A percentile compares a stretch with the other conserved stretches of the same genome.
These are phyloP conservation scores for Hemiprocne comata DNA, from an alignment of 2,113 vertebrate genomes.

Conservation along the genomic window DNA sequence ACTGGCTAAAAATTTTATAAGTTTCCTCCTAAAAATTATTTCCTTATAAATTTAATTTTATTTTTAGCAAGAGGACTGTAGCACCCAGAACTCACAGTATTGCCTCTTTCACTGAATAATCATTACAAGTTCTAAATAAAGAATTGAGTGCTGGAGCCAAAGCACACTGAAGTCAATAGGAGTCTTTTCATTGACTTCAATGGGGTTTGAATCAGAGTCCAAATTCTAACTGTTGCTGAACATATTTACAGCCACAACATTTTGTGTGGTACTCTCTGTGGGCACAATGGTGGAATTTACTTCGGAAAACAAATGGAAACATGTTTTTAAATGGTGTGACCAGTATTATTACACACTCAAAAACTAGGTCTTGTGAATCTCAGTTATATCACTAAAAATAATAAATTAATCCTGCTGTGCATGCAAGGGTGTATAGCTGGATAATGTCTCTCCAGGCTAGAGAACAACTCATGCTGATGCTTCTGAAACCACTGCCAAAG, in stretches of 20 bases:
- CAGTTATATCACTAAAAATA: background rate
- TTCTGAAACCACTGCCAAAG: constrained; percentile 13
- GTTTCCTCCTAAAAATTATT: background rate
- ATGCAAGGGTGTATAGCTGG: background rate
- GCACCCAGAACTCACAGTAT: background rate
- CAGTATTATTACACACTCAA: background rate
- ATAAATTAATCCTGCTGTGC: background rate
- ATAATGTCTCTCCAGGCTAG: background rate
- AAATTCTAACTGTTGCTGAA: constrained; percentile 28
- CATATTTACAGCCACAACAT: constrained; percentile 42
- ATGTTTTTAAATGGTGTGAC: background rate
- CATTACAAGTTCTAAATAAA: constrained; percentile 41
- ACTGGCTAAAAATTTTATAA: background rate
- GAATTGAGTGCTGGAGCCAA: constrained; percentile 32
- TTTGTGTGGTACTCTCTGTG: constrained; percentile 9
- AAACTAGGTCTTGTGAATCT: background rate
- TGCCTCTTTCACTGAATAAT: constrained; percentile 40
- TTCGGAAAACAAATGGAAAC: constrained; percentile 15
- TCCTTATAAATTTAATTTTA: background rate
- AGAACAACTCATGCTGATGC: background rate
- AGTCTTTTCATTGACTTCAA: constrained; percentile 45
- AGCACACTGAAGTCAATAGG: constrained; percentile 39
- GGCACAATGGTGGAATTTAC: background rate
- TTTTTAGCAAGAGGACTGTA: constrained; percentile 13
- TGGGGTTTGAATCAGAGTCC: constrained; percentile 44